Percentiles rank a stretch among this genome's conserved stretches.
Conservation (phyloP, 2,888 invertebrate genomes). For the Aleiodes alternator region DNA sequence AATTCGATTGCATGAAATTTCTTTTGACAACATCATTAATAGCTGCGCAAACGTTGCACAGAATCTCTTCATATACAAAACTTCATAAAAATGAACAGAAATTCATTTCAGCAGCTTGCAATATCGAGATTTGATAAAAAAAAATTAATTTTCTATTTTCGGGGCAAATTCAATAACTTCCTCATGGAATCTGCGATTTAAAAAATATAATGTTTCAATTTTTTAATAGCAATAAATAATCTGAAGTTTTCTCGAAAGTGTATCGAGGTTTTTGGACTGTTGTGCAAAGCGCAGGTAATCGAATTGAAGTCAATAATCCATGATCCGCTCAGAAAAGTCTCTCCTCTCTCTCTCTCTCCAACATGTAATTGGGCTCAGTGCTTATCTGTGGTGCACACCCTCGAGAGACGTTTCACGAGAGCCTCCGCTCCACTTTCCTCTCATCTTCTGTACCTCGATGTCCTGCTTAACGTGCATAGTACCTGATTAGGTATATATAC, state of each 20-base stretch:
- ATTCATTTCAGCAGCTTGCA: no score
- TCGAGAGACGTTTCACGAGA: conserved; percentile 56
- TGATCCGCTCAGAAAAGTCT: conserved; percentile 71
- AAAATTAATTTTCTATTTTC: no score
- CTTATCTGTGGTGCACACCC: conserved; percentile 71
- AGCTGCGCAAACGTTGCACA: no score
- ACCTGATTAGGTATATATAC: conserved; percentile 34
- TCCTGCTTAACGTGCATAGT: conserved; percentile 51
- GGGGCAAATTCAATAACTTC: no score
- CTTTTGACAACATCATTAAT: no score
- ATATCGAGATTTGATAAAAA: no score
- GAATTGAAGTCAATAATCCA: conserved; percentile 70
- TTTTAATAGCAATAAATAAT: neutral
- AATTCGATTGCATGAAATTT: no score
- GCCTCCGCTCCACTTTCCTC: conserved; percentile 47
- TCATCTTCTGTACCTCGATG: conserved; percentile 34
- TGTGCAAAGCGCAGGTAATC: conserved; percentile 5
- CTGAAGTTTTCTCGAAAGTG: neutral
- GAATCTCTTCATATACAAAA: no score
- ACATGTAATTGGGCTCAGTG: conserved; percentile 74
- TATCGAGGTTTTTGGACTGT: neutral
- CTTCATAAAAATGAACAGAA: no score
- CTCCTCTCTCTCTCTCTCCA: conserved; percentile 53
- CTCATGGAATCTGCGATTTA: no score
- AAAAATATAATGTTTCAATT: neutral